Evolutionary conservation across 1,140 invertebrate genomes (phyloP).

Genomic region (Aphis gossypii): DNA sequence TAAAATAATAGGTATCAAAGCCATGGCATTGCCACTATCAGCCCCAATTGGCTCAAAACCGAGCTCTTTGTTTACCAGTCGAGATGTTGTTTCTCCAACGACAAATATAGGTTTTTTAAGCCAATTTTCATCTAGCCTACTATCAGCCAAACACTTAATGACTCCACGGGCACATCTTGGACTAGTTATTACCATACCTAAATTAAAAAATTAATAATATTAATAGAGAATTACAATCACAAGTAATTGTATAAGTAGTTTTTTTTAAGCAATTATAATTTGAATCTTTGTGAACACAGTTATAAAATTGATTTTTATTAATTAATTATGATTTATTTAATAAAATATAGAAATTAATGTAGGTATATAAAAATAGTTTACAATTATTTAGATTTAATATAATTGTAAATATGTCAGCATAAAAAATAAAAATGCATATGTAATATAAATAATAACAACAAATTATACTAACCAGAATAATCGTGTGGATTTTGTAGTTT

Average conservation of each 20-base stretch:
- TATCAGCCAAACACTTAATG: neutral
- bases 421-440: neutral
- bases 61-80: slow-evolving; percentile 6
- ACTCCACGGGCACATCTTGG: slow-evolving; percentile 45
- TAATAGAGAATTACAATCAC: neutral
- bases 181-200: slow-evolving; percentile 49
- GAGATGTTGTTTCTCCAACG: slow-evolving; percentile 51
- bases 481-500: slow-evolving; percentile 33
- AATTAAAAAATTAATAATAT: neutral
- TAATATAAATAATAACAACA: neutral
- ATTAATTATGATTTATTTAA: neutral
- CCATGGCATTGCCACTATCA: slow-evolving; percentile 44
- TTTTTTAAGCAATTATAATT: neutral
- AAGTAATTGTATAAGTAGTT: neutral
- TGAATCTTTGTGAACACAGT: neutral
- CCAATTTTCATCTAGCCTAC: slow-evolving; percentile 39
- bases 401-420: neutral
- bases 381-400: neutral
- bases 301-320: neutral
- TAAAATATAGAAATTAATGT: neutral
- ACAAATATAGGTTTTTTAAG: slow-evolving; percentile 46
- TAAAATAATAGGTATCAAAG: slow-evolving; percentile 48
- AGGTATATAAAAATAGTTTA: neutral
- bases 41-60: slow-evolving; percentile 33
- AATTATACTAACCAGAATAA: slow-evolving; percentile 37